Evolutionary conservation across 2,888 invertebrate genomes (phyloP), one percentile per base, ranked within the genome.

Genomic region (Emmelina monodactyla): DNA sequence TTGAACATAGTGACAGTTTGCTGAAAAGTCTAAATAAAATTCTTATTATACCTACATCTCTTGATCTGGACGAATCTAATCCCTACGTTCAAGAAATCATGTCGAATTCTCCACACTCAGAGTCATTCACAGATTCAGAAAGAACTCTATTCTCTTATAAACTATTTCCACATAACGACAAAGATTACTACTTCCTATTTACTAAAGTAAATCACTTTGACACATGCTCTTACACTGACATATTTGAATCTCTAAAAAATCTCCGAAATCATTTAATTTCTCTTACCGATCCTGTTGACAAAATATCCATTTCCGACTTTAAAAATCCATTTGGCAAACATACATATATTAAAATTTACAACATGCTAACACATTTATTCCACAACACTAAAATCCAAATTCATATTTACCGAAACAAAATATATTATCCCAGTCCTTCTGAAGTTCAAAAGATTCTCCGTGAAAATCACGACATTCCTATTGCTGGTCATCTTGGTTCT

Each of bases 11-110:
- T 14, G 39, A 42, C 29, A 36, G 7, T 16, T 9, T 47, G 4
- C 16, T 41, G 6, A 46, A 43, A 33, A 22, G 33, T 12, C 15
- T 14, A 16, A 15, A 31, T 13, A 42, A 44, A 36, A 16, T 32
- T 15, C 15, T 42, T 5, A 2, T 45, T 28, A 33, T 46, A 11
- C 50, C 52, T 13, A 43, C 45, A 2, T 52, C 48, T 1, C 38
- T 51, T 16, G 51, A 49, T 22, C 19, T 51, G 4, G 50, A 51
- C 14, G 47, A 53, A 16, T 44, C 50, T 5, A 50, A 42, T n/a
- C 47, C 45, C 1, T 44, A 47, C 31, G 10, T 47, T 10, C 22
- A 44, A 37, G 42, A 44, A 37, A 35, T 47, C 4, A 19, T 53
- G 11, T 9, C 7, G n/a, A 37, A 37, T 9, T 14, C 28, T 15